A percentile compares a stretch with the other conserved stretches of the same genome.
These are phyloP conservation scores for Glareola pratincola DNA, from an alignment of 2,113 vertebrate genomes.

Conservation along the genomic window DNA sequence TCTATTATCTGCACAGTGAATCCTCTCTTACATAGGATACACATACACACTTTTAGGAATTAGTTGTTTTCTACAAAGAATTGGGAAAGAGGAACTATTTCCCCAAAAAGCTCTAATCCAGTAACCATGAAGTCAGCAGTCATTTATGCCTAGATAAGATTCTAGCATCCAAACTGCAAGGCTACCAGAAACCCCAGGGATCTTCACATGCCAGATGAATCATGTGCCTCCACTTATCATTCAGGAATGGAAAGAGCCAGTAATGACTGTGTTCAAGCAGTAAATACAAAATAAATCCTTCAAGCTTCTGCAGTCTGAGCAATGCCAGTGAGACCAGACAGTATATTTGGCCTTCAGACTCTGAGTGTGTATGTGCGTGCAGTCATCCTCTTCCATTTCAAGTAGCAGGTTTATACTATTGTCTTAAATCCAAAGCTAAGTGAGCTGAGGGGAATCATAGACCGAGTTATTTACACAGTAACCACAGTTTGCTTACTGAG, in stretches of 20 bases:
- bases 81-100: background rate
- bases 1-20: background rate
- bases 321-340: background rate
- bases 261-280: constrained; percentile 1
- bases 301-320: background rate
- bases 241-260: background rate
- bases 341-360: background rate
- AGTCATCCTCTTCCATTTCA: background rate
- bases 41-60: background rate
- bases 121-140: background rate
- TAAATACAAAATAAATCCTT: constrained; percentile 8
- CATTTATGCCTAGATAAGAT: background rate
- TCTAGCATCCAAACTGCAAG: background rate
- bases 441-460: background rate
- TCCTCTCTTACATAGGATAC: background rate
- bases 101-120: background rate
- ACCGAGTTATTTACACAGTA: constrained; percentile 44
- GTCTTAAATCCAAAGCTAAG: constrained; percentile 26
- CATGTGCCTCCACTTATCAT: constrained; percentile 1
- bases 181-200: background rate
- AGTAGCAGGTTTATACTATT: constrained; percentile 1
- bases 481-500: constrained; percentile 56
- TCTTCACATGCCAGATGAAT: constrained; percentile 12
- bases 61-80: background rate
- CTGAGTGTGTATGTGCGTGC: background rate